These are phyloP conservation scores for Reticulitermes lucifugus DNA, from an alignment of 2,888 invertebrate genomes.

Conservation along the genomic window DNA sequence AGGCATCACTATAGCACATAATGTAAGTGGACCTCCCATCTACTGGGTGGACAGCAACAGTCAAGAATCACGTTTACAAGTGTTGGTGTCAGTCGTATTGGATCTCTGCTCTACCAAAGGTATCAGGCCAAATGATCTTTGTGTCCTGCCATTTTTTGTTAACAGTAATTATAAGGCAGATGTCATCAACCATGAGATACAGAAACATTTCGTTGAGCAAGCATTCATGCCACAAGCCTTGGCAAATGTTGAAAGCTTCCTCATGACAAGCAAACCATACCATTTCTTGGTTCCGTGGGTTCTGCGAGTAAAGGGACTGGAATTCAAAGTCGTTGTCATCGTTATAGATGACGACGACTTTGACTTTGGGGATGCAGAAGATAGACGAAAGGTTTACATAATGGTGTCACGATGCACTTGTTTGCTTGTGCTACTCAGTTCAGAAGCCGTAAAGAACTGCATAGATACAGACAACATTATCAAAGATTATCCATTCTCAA, in stretches of 20 bases:
- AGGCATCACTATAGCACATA: slow-evolving; percentile 58
- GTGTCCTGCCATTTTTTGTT: slow-evolving; percentile 60
- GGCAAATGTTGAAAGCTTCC: slow-evolving; percentile 59
- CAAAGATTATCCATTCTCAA: slow-evolving; percentile 58
- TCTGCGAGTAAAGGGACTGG: slow-evolving; percentile 61
- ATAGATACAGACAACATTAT: slow-evolving; percentile 57
- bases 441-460: slow-evolving; percentile 55
- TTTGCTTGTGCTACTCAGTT: slow-evolving; percentile 59
- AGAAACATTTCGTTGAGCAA: slow-evolving; percentile 59
- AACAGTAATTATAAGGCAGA: slow-evolving; percentile 57
- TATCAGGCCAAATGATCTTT: slow-evolving; percentile 60
- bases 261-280: slow-evolving; percentile 57
- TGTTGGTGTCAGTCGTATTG: slow-evolving; percentile 58
- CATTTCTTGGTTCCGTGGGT: slow-evolving; percentile 61
- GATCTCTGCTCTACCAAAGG: slow-evolving; percentile 61
- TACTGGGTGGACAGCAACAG: slow-evolving; percentile 57
- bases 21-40: slow-evolving; percentile 59
- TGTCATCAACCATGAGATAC: slow-evolving; percentile 59
- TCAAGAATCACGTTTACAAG: slow-evolving; percentile 46
- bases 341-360: slow-evolving; percentile 61
- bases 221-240: slow-evolving; percentile 59
- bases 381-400: slow-evolving; percentile 60
- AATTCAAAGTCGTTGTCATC: slow-evolving; percentile 62
- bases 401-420: slow-evolving; percentile 62
- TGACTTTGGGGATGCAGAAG: slow-evolving; percentile 59